Conservation (phyloP, 2,797 vertebrate species). For the Rhabdophis nuchalis region DNA sequence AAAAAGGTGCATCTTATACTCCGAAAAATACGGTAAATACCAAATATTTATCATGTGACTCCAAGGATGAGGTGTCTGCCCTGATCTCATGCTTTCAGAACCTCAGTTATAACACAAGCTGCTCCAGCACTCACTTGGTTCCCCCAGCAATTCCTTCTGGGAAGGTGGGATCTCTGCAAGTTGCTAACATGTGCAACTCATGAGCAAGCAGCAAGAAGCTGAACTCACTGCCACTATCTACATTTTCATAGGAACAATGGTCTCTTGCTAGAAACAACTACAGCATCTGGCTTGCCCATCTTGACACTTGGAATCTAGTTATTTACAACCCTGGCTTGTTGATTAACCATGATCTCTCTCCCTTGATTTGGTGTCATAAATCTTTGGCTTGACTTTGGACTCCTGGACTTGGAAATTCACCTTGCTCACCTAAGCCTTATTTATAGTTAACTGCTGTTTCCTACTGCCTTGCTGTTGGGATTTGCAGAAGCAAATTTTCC, state of each 20-base stretch:
- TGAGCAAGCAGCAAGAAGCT: not conserved
- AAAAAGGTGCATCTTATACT: too few relatives aligned
- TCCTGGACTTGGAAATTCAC: not conserved
- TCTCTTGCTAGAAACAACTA: not conserved
- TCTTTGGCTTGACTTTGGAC: not conserved
- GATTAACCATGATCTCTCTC: not conserved
- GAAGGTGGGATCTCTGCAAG: too few relatives aligned
- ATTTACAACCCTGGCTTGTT: not conserved
- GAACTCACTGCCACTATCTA: not conserved
- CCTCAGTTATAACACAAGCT: too few relatives aligned
- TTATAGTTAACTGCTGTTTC: not conserved
- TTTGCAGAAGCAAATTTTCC: not conserved
- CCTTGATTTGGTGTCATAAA: not conserved
- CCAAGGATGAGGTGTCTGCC: too few relatives aligned
- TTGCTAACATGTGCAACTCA: too few relatives aligned
- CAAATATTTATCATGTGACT: too few relatives aligned
- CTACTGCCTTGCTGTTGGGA: not conserved
- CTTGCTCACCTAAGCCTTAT: not conserved
- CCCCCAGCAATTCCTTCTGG: too few relatives aligned
- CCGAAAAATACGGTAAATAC: too few relatives aligned
- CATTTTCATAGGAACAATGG: not conserved
- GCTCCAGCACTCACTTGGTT: too few relatives aligned
- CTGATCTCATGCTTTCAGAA: too few relatives aligned
- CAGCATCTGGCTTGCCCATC: not conserved
- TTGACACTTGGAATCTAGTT: not conserved